A percentile compares a stretch with the other conserved stretches of the same genome.
These are phyloP conservation scores for Hippolais icterina DNA, from an alignment of 2,113 vertebrate species.

Conservation along the genomic window DNA sequence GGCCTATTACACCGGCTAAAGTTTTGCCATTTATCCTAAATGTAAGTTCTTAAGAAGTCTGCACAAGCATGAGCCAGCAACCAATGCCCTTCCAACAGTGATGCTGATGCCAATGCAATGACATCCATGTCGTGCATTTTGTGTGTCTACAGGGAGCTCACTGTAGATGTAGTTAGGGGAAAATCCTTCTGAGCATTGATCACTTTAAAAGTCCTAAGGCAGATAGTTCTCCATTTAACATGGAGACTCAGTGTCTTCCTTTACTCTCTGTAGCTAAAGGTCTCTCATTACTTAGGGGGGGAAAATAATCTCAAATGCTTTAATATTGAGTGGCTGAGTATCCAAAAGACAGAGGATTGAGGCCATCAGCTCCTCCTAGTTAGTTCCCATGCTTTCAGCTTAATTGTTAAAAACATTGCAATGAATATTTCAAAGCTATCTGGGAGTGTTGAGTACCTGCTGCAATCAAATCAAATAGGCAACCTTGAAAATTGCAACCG, in stretches of 20 bases:
- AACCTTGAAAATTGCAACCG: background rate
- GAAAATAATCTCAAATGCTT: background rate
- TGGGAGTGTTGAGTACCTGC: background rate
- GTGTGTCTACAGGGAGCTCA: background rate
- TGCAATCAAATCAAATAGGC: background rate
- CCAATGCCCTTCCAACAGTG: background rate
- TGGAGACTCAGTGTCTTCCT: background rate
- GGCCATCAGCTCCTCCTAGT: background rate
- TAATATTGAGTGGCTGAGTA: background rate
- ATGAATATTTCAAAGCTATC: slow-evolving; percentile 16
- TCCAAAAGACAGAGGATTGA: slow-evolving; percentile 13
- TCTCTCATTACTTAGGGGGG: background rate
- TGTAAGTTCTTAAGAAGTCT: background rate
- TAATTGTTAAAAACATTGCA: slow-evolving; percentile 3
- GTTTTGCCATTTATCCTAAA: background rate
- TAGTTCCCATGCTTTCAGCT: slow-evolving; percentile 5
- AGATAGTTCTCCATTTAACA: background rate
- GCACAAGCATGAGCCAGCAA: background rate
- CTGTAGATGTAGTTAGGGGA: background rate
- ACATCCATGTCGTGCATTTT: background rate
- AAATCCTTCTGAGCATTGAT: background rate
- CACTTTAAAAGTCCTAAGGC: background rate
- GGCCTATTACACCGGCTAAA: background rate
- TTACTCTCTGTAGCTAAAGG: background rate
- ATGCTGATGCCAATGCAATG: background rate